Evolutionary conservation across 2,113 vertebrate genomes (phyloP), one percentile per base, ranked within the genome.

Genomic region (Ctenomys sociabilis): DNA sequence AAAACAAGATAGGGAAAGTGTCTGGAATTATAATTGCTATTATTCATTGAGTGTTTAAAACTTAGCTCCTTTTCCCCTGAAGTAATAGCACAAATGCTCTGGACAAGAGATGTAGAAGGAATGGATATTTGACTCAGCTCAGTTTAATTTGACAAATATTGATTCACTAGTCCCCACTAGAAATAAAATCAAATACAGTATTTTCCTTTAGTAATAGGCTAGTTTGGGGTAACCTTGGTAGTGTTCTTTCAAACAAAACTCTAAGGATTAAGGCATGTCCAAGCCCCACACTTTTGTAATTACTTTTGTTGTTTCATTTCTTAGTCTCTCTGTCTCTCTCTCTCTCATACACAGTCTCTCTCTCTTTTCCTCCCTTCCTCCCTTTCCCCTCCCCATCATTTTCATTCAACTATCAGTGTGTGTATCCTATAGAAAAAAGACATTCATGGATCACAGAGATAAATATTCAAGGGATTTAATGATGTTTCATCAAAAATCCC

Each of bases 41-140:
- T 45, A 61, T 86, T 95, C 40, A 70, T 10, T 37, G 82, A 19
- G n/a, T 32, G 87, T 94, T 90, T 86, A 54, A 88, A 95, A 95
- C 10, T 57, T 93, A 83, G 59, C 78, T 7, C 66, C 80, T 75
- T 63, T 45, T 37, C 49, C 8, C 7, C 22, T 91, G 40, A 86
- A 95, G 57, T 49, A 91, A 22, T 81, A 90, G 57, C 21, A 70
- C 11, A 88, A 30, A 9, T 2, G 1, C 2, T 93, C 66, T 43
- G 45, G 63, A 75, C 45, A 37, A 77, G 17, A 93, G 37, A 83
- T 78, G 21, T 2, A 85, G 52, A 19, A 92, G 11, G 88, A 84
- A 49, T 49, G 8, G 24, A 63, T 64, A 83, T 86, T 88, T 35
- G 89, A 70, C 16, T 85, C 40, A 70, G 72, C 88, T 96, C 40